Evolutionary conservation across 2,113 vertebrate species (phyloP), one percentile per base, ranked within the genome.

Genomic region (Charina bottae): DNA sequence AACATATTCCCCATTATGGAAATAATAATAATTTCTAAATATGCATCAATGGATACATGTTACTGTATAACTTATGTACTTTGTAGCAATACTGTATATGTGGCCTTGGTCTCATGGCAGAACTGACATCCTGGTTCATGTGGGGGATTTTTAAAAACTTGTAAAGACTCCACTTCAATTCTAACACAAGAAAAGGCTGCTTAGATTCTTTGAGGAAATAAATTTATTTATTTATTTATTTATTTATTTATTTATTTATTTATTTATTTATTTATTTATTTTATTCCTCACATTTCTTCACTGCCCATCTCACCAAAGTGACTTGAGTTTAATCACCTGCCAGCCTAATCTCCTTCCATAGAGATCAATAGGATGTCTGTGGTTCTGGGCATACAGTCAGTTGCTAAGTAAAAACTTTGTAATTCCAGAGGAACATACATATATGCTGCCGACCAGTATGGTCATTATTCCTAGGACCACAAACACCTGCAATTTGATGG

Each of bases 401-500:
- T 59, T 83, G 19, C 28, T 23, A 12, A 64, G 28, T 68, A 49
- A 53, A 89, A 64, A 5, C 21, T 54, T 3, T 54, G 2, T 24
- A 90, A 92, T 85, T 55, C 56, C 4, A 89, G 46, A 3, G 0
- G 19, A 21, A 93, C n/a, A 13, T 10, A 56, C 23, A 10, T 28
- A 83, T 26, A 21, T 0, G 62, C 37, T 90, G 88, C 0, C 5
- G 19, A 5, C 0, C 85, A 24, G 68, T 53, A 1, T 10, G 91
- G 28, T 46, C 9, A 24, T 21, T 94, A 89, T 88, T 93, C 19
- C 15, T 87, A 56, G 62, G 83, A 88, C 62, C 2, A 33, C 49
- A 68, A 49, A 0, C 42, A 84, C 93, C 87, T 42, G 55, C 23
- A n/a, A 64, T 94, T 72, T n/a, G 89, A 84, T 56, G 26, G 60